Evolutionary conservation across 1,140 invertebrate genomes (phyloP), one percentile per base, ranked within the genome.

Genomic region (Drosophila kanapiae): DNA sequence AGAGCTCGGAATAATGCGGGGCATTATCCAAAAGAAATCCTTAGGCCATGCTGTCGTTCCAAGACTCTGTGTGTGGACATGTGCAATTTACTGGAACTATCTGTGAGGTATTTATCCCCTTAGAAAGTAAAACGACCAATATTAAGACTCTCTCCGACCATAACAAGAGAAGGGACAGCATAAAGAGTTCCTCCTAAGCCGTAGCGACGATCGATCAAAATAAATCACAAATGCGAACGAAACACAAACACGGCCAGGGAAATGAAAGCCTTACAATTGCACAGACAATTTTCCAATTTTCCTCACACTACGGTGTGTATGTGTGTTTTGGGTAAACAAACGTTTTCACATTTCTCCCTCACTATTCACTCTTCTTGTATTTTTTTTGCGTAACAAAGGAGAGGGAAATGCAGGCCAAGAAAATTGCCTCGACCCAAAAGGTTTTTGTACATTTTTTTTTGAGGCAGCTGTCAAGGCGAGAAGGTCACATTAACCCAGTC

Each of bases 231-330:
- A 82, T 82, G 79, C 67, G 67, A 69, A 71, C 70, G 68, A 82
- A 84, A 78, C 69, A 85, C 37, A 54, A 60, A 77, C 59, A 74
- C 51, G 42, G 43, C 29, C 53, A 42, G 11, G 23, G 37, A 31
- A 72, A 60, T 58, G 65, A 71, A 88, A 88, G 83, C 80, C 84
- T 64, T 77, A 71, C 80, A 88, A 88, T 87, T 87, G 84, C 82
- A 68, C 76, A 82, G 76, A 83, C 85, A 90, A 90, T 87, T 88
- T 90, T 90, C 85, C 77, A 88, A 90, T 88, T 88, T 88, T 75
- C 83, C 70, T 62, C 57, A 70, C 75, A 78, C 75, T 77, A 49
- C 8, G 23, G 23, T 23, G 48, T 49, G 27, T 67, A 58, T 75
- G 70, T 65, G 45, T 75, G 64, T 88, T 88, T 85, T 88, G 83